Evolutionary conservation across 1,140 invertebrate genomes (phyloP).

Genomic region (Sarcophaga peregrina): DNA sequence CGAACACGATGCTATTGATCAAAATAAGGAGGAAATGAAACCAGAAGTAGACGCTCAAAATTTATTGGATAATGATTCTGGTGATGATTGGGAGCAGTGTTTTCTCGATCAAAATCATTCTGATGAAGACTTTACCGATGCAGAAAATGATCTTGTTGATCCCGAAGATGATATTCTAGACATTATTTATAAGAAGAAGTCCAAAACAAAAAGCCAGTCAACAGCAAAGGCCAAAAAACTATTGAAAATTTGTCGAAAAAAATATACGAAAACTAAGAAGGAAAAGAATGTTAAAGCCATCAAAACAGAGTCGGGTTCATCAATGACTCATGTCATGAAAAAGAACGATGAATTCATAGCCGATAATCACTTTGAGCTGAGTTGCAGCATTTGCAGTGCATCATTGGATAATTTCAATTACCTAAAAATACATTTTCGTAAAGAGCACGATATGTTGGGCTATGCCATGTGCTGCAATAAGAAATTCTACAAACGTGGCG

Average conservation of each 20-base stretch:
- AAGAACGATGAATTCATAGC: slow-evolving; percentile 38
- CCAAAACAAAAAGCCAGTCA: not conserved
- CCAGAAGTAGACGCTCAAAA: not conserved
- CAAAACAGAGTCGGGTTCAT: not conserved
- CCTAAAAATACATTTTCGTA: slow-evolving; percentile 29
- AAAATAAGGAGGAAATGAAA: not conserved
- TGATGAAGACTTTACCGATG: not conserved
- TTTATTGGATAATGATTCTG: not conserved
- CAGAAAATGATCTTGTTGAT: no score
- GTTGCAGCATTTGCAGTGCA: slow-evolving; percentile 28
- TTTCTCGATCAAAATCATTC: not conserved
- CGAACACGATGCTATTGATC: not conserved
- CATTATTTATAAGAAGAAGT: not conserved
- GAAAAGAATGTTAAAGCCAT: not conserved
- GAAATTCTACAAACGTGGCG: slow-evolving; percentile 25
- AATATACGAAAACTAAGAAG: not conserved
- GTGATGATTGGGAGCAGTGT: not conserved
- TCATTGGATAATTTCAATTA: slow-evolving; percentile 6
- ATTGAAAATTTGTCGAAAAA: not conserved
- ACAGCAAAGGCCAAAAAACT: not conserved
- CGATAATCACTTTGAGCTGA: slow-evolving; percentile 17
- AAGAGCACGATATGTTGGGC: slow-evolving; percentile 2
- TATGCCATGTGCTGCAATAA: slow-evolving; percentile 41
- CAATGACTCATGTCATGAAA: not conserved
- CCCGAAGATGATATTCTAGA: not conserved